A percentile compares a stretch with the other conserved stretches of the same genome.
Evolutionary conservation across 2,888 invertebrate species (phyloP).

Genomic region (Caenorhabditis zanzibari): DNA sequence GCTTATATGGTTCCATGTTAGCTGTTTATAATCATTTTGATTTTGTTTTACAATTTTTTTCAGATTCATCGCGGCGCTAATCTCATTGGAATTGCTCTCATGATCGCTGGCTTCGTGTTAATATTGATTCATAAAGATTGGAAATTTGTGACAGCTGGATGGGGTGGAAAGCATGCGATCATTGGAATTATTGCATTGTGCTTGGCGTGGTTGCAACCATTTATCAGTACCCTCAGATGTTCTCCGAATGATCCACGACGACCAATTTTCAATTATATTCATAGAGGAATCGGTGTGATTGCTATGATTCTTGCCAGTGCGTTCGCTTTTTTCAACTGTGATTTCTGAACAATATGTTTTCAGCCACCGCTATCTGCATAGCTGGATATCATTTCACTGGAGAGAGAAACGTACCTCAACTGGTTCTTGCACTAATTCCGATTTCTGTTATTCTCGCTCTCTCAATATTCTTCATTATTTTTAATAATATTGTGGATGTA

Average conservation of each 20-base stretch:
- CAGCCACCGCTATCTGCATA: slow-evolving; percentile 72
- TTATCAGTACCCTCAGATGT: slow-evolving; percentile 73
- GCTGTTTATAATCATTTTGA: neutral
- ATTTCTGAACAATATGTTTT: neutral
- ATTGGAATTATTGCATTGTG: slow-evolving; percentile 70
- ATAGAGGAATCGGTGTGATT: slow-evolving; percentile 71
- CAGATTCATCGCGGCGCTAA: slow-evolving; percentile 75
- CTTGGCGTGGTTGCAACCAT: slow-evolving; percentile 75
- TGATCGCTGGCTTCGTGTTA: slow-evolving; percentile 73
- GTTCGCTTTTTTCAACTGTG: slow-evolving; percentile 6
- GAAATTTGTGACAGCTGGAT: slow-evolving; percentile 69
- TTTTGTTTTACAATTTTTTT: neutral
- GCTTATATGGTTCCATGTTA: slow-evolving; percentile 77
- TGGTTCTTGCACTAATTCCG: slow-evolving; percentile 64
- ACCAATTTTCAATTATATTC: slow-evolving; percentile 76
- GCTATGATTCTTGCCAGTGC: slow-evolving; percentile 73
- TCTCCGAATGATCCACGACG: slow-evolving; percentile 72
- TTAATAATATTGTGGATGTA: slow-evolving; percentile 51
- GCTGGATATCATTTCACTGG: slow-evolving; percentile 68
- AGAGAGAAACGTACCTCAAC: slow-evolving; percentile 42
- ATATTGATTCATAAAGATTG: slow-evolving; percentile 71
- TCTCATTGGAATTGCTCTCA: slow-evolving; percentile 68
- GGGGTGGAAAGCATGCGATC: slow-evolving; percentile 67
- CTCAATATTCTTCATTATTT: slow-evolving; percentile 60
- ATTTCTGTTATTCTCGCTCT: slow-evolving; percentile 59